Evolutionary conservation across 1,140 invertebrate genomes (phyloP).

Genomic region (Hyphantria cunea): DNA sequence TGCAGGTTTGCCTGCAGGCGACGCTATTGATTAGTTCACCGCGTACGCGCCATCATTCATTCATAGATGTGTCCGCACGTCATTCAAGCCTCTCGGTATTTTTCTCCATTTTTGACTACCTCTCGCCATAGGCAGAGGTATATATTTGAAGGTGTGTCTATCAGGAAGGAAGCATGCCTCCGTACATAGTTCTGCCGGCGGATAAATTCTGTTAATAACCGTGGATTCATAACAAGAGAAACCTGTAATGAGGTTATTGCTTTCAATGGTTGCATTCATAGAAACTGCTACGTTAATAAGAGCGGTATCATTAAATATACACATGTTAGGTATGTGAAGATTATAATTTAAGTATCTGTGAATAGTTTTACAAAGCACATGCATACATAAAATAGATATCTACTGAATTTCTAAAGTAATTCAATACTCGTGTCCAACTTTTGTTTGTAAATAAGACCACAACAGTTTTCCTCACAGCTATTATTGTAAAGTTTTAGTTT

Average conservation of each 20-base stretch:
- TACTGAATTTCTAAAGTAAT: too few species aligned
- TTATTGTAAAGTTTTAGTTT: not conserved
- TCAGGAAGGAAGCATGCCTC: slow-evolving; percentile 64
- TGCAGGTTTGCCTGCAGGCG: slow-evolving; percentile 48
- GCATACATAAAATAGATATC: too few species aligned
- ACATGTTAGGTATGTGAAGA: too few species aligned
- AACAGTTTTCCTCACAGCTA: not conserved
- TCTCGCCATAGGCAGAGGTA: slow-evolving; percentile 46
- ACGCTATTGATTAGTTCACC: slow-evolving; percentile 65
- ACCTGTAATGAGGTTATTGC: too few species aligned
- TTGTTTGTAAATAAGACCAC: too few species aligned
- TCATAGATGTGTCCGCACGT: slow-evolving; percentile 56
- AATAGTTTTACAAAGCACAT: too few species aligned
- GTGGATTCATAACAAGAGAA: slow-evolving; percentile 39
- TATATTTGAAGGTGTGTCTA: slow-evolving; percentile 66
- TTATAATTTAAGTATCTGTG: too few species aligned
- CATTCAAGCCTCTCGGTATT: slow-evolving; percentile 48
- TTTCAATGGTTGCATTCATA: too few species aligned
- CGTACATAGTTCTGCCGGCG: slow-evolving; percentile 64
- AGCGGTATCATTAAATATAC: too few species aligned
- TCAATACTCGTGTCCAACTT: too few species aligned
- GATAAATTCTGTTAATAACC: slow-evolving; percentile 54
- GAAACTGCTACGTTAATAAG: too few species aligned
- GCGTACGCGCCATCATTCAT: slow-evolving; percentile 61
- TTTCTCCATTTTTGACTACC: slow-evolving; percentile 45